Percentiles rank a stretch among this genome's conserved stretches.
Evolutionary conservation across 1,140 invertebrate species (phyloP).

Genomic region (Musca domestica): DNA sequence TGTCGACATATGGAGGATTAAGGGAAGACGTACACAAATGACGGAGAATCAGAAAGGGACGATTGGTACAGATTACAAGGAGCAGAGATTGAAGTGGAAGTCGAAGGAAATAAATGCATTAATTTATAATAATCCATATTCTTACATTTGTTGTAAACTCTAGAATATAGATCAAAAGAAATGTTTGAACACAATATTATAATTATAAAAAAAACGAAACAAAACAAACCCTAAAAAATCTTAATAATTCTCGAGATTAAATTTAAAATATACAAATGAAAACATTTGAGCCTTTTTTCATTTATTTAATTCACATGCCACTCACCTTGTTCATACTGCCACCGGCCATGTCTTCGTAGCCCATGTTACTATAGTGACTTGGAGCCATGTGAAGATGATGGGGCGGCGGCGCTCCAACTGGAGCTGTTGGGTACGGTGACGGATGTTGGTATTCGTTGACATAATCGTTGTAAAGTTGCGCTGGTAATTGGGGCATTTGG

Average conservation of each 20-base stretch:
- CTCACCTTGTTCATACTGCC: slow-evolving; percentile 2
- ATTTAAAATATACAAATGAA: not conserved
- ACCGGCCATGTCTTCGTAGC: slow-evolving; percentile 9
- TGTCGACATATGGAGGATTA: slow-evolving; percentile 38
- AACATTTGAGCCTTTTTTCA: not conserved
- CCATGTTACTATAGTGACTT: not conserved
- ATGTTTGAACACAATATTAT: too few relatives aligned
- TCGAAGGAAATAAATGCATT: not conserved
- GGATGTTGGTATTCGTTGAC: slow-evolving; percentile 16
- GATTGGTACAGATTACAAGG: too few relatives aligned
- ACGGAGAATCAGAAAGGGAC: not conserved
- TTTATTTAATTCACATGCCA: not conserved
- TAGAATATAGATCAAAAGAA: too few relatives aligned
- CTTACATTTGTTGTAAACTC: too few relatives aligned
- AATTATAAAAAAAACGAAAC: not conserved
- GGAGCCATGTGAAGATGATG: too few relatives aligned
- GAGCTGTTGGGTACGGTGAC: not conserved
- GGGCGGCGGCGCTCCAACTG: too few relatives aligned
- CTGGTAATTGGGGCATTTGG: slow-evolving; percentile 2
- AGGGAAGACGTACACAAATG: too few relatives aligned
- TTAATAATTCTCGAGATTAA: not conserved
- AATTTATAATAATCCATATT: too few relatives aligned
- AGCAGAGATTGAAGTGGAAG: not conserved
- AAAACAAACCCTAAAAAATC: not conserved
- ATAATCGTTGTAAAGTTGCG: slow-evolving; percentile 20